Conservation (phyloP, 2,888 invertebrate species). For the Meganola albula region DNA sequence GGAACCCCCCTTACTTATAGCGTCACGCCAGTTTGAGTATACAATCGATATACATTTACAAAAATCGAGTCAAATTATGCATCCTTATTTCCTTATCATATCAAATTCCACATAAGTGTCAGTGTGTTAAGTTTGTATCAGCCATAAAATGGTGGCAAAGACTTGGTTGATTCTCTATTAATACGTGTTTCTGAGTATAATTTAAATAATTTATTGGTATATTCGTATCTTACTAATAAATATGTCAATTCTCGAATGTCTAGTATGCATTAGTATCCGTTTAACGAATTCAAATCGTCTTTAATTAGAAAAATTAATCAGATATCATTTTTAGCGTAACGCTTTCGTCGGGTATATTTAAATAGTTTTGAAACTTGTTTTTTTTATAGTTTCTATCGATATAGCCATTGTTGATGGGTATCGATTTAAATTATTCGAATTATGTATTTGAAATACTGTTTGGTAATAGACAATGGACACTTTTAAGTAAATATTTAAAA, state of each 20-base stretch:
- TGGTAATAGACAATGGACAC: too few relatives aligned
- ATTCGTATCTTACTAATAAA: constrained; percentile 48
- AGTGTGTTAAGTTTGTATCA: not conserved
- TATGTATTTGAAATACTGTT: too few relatives aligned
- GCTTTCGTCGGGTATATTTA: constrained; percentile 19
- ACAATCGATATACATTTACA: constrained; percentile 52
- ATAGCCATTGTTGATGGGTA: too few relatives aligned
- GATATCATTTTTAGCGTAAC: constrained; percentile 22
- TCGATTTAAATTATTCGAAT: too few relatives aligned
- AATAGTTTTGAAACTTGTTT: too few relatives aligned
- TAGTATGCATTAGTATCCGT: constrained; percentile 36
- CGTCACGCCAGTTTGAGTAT: too few relatives aligned
- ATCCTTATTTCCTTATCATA: constrained; percentile 10
- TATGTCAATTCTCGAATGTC: constrained; percentile 36
- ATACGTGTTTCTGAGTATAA: constrained; percentile 39
- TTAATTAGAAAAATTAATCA: constrained; percentile 40
- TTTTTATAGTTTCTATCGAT: too few relatives aligned
- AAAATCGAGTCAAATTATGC: constrained; percentile 40
- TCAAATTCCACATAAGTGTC: constrained; percentile 16
- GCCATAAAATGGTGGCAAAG: not conserved
- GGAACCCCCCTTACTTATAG: too few relatives aligned
- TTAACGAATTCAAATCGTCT: constrained; percentile 41
- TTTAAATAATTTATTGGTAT: constrained; percentile 53
- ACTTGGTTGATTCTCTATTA: constrained; percentile 29
- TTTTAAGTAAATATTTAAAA: too few relatives aligned